phyloP scores from a whole-genome alignment of 2,888 invertebrate genomes.

The Polymixis flavicincta region DNA sequence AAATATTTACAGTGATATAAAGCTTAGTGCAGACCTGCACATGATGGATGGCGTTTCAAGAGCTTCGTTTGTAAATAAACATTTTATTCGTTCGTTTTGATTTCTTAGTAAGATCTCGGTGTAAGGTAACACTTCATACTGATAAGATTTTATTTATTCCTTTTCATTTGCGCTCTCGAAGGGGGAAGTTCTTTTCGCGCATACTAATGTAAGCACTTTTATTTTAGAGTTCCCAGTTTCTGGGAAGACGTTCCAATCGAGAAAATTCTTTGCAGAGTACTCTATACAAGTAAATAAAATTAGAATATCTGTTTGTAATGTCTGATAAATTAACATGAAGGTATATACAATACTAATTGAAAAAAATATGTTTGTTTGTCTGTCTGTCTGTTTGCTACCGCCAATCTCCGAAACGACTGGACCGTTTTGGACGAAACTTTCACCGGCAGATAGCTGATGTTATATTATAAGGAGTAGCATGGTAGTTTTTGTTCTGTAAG shows the following conservation, averaged over 20 bases:
- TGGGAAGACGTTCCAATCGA: not conserved
- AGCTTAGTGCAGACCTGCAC: slow-evolving; percentile 45
- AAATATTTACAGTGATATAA: slow-evolving; percentile 61
- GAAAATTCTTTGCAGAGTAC: no score
- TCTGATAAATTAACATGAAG: no score
- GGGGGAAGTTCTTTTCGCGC: slow-evolving; percentile 33
- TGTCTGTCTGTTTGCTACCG: no score
- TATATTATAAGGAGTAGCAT: no score
- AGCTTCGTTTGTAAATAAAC: slow-evolving; percentile 61
- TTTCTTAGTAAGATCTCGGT: slow-evolving; percentile 61
- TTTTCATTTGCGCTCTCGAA: slow-evolving; percentile 48
- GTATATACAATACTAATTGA: no score
- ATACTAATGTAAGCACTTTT: slow-evolving; percentile 34
- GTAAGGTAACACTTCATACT: slow-evolving; percentile 66
- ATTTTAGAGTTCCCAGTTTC: not conserved
- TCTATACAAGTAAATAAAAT: no score
- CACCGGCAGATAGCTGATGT: no score
- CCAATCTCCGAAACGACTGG: no score
- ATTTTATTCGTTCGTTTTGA: slow-evolving; percentile 61
- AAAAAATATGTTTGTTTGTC: no score
- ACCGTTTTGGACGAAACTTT: no score
- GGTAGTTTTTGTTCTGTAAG: no score
- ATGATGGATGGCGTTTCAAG: slow-evolving; percentile 50
- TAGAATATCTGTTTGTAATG: no score
- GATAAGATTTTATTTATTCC: slow-evolving; percentile 57